A percentile compares a stretch with the other conserved stretches of the same genome.
These are phyloP conservation scores for Hemichromis elongatus DNA, from an alignment of 2,113 vertebrate species.

Conservation along the genomic window DNA sequence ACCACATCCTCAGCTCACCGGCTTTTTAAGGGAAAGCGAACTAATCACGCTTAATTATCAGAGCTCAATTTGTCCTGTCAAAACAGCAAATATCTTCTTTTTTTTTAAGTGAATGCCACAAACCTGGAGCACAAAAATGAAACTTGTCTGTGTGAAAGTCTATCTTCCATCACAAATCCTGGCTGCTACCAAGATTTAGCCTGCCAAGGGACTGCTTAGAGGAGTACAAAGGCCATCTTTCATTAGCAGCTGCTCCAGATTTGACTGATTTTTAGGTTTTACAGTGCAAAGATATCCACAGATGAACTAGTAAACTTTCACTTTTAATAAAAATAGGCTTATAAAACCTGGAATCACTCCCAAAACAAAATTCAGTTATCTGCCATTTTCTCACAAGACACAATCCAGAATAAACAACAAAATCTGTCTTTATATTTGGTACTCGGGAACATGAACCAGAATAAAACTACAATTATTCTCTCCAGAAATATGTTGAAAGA, in stretches of 20 bases:
- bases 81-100: neutral
- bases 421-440: neutral
- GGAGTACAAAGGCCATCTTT: neutral
- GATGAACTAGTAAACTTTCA: neutral
- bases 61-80: no score
- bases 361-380: neutral
- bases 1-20: neutral
- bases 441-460: neutral
- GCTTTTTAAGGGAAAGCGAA: neutral
- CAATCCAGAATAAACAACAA: neutral
- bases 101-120: neutral
- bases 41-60: neutral
- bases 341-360: neutral
- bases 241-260: neutral
- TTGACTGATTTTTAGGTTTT: neutral
- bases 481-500: neutral
- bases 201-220: neutral
- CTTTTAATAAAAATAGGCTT: neutral
- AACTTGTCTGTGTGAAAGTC: neutral
- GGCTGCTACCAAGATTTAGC: neutral
- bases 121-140: neutral
- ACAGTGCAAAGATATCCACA: neutral
- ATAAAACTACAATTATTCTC: neutral
- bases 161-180: neutral
- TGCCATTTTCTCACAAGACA: neutral